phyloP scores from a whole-genome alignment of 1,140 invertebrate species.

The Nasonia vitripennis region DNA sequence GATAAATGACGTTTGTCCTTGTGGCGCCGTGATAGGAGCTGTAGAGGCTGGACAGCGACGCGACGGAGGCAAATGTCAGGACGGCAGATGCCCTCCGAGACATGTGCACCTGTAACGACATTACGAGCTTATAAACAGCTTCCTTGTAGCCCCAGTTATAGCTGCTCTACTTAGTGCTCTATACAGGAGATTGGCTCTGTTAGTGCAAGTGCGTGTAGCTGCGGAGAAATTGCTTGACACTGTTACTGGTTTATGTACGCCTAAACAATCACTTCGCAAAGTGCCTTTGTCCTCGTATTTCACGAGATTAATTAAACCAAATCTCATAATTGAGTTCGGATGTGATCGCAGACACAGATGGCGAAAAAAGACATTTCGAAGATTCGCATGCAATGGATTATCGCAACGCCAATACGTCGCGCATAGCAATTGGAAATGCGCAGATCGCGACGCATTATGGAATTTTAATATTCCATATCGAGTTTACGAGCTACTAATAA shows the following conservation, averaged over 20 bases:
- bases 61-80: not conserved
- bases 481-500: not conserved
- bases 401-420: not conserved
- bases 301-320: too few species aligned
- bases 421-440: too few species aligned
- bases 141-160: not conserved
- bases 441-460: not conserved
- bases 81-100: not conserved
- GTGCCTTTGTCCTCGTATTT: too few species aligned
- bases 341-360: too few species aligned
- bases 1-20: not conserved
- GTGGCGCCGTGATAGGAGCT: not conserved
- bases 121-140: slow-evolving; percentile 12
- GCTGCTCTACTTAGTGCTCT: not conserved
- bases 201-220: not conserved
- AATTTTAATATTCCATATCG: not conserved
- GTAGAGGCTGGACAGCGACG: not conserved
- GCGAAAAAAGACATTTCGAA: too few species aligned
- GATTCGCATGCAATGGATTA: not conserved
- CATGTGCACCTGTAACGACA: not conserved
- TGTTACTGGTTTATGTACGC: not conserved
- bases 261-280: too few species aligned
- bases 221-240: not conserved
- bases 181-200: not conserved
- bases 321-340: too few species aligned